These are phyloP conservation scores for Drosophila greeni DNA, from an alignment of 2,888 invertebrate species.

Conservation along the genomic window DNA sequence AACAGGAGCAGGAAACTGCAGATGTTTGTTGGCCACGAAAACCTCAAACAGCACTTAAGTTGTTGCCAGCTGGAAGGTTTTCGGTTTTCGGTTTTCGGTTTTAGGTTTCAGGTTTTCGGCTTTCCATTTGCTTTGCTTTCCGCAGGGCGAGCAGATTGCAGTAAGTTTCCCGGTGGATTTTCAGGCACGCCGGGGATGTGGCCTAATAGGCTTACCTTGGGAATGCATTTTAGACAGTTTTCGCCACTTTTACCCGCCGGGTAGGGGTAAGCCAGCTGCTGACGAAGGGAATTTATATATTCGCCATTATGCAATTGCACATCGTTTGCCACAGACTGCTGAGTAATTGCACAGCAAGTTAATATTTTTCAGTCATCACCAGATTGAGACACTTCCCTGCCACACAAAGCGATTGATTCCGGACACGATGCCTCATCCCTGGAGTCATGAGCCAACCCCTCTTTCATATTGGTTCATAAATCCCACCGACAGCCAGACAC, in stretches of 20 bases:
- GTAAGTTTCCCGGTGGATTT: slow-evolving; percentile 30
- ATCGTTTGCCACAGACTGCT: slow-evolving; percentile 3
- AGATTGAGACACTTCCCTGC: not conserved
- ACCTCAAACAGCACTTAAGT: slow-evolving; percentile 71
- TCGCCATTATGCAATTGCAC: slow-evolving; percentile 22
- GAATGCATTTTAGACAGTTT: slow-evolving; percentile 35
- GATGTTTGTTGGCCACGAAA: slow-evolving; percentile 54
- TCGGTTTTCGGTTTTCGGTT: slow-evolving; percentile 29
- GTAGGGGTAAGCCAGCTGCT: slow-evolving; percentile 7
- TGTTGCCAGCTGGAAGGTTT: slow-evolving; percentile 55
- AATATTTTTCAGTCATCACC: slow-evolving; percentile 15
- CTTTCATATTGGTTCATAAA: slow-evolving; percentile 1
- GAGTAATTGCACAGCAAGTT: slow-evolving; percentile 4
- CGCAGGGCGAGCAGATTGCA: not conserved
- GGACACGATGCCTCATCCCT: not conserved
- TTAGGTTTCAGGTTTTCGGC: slow-evolving; percentile 3
- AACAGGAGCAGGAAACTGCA: slow-evolving; percentile 3
- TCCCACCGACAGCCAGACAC: slow-evolving; percentile 2
- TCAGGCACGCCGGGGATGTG: slow-evolving; percentile 2
- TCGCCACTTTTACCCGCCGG: slow-evolving; percentile 5
- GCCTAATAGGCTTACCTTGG: slow-evolving; percentile 41
- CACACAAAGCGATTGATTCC: slow-evolving; percentile 14
- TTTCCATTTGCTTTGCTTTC: slow-evolving; percentile 30
- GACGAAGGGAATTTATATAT: slow-evolving; percentile 28
- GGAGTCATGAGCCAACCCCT: not conserved